Evolutionary conservation across 2,113 vertebrate genomes (phyloP), one percentile per base, ranked within the genome.

Genomic region (Pagrus major): DNA sequence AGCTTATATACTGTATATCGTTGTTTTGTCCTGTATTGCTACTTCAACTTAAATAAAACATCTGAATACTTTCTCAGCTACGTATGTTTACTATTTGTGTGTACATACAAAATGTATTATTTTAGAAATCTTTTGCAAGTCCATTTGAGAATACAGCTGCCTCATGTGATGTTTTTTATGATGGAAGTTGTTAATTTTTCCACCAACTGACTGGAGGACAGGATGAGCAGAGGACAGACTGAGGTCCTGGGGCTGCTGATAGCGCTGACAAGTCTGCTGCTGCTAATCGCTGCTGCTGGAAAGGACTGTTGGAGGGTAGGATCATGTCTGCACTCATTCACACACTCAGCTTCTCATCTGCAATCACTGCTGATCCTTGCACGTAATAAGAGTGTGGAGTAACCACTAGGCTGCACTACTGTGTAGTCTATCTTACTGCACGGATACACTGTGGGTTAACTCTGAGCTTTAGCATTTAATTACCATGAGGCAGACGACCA

Each of bases 261-360:
- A 35, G 86, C n/a, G 14, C 25, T 86, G 29, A 59, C 69, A 49
- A 84, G 71, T 23, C 47, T 72, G 55, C 44, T 69, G 44, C 80
- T 87, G 59, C 71, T 92, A 29, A 73, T 89, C 70, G 23, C 80
- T 76, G 77, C 85, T 60, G 68, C 80, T 71, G 56, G 69, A 58
- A 87, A 87, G 49, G 84, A 90, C 77, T 88, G 88, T 68, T 91
- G 78, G 87, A 89, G 83, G 86, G 75, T 81, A 89, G 85, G 77
- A 83, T 44, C 51, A 64, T 11, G 9, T 47, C 44, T 42, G 33
- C 27, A 51, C 12, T 15, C 56, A 56, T 31, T 2, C 21, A 23
- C 55, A 69, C 51, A 56, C 27, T 37, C 54, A n/a, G 29, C 37
- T 9, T 44, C 44, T 54, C 15, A 58, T 25, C 29, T 65, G 64